Conservation (phyloP, 2,888 invertebrate species). For the Loripinus fragilis region DNA sequence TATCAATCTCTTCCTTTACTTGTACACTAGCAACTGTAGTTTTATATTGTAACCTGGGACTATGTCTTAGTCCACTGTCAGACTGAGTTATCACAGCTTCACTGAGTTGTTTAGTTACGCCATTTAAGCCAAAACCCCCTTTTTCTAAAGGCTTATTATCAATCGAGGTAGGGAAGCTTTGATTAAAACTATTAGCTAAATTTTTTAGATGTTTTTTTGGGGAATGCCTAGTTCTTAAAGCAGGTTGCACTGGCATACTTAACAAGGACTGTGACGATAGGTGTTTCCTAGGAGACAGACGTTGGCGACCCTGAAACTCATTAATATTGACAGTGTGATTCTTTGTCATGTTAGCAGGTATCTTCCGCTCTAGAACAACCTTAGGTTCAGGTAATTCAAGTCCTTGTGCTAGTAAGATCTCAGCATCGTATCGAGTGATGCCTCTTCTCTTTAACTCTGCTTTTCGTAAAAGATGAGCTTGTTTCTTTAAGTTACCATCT, state of each 20-base stretch:
- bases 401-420: slow-evolving; percentile 80
- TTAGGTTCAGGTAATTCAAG: slow-evolving; percentile 77
- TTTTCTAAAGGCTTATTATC: background rate
- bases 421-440: slow-evolving; percentile 82
- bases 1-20: background rate
- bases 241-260: slow-evolving; percentile 3
- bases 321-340: slow-evolving; percentile 52
- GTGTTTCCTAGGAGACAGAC: slow-evolving; percentile 55
- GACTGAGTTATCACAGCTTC: background rate
- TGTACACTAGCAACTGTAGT: background rate
- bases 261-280: slow-evolving; percentile 55
- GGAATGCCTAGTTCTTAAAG: slow-evolving; percentile 18
- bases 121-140: background rate
- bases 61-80: slow-evolving; percentile 50
- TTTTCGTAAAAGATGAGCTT: slow-evolving; percentile 78
- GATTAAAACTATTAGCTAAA: slow-evolving; percentile 28
- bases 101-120: background rate
- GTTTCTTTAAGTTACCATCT: slow-evolving; percentile 79
- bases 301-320: slow-evolving; percentile 28
- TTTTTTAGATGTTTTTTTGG: slow-evolving; percentile 31
- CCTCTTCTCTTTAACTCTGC: slow-evolving; percentile 80
- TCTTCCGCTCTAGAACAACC: slow-evolving; percentile 60
- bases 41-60: slow-evolving; percentile 59
- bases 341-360: slow-evolving; percentile 36
- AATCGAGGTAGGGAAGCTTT: background rate